Base-by-base conservation (phyloP, 1,140 invertebrate species). In the Orius laevigatus region DNA sequence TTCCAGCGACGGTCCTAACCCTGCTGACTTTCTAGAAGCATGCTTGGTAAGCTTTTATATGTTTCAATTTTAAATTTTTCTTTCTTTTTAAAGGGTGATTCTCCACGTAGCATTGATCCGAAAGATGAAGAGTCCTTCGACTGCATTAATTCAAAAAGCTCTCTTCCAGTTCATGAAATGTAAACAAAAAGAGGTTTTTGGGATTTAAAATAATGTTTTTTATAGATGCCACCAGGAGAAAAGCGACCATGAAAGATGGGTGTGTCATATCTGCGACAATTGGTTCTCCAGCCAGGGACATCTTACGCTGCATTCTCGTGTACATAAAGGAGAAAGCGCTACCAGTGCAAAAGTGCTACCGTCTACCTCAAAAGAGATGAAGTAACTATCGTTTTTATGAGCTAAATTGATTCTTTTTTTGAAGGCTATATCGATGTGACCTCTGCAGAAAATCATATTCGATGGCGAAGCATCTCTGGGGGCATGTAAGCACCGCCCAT, bases 361-460 rank as follows among this genome's bases (percentile, higher is more conserved):
- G 15, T 44, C 4, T 25, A 25, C 33, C 8, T n/a, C 8, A 6
- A 15, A 15, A 14, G 6, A 40, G 39, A 9, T 40, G 15, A 40
- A 15, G 10, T 14, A 15, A 12, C 14, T 11, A 12, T 9, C 14
- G 9, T 8, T 12, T 41, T 8, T 8, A 34, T n/a, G 33, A 8
- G 33, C n/a, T 34, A 8, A 34, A 34, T 34, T 18, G 9, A 45
- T 18, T 11, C 25, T 9, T 18, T 46, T 50, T 45, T 38, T n/a
- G n/a, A 34, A 67, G 68, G 52, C 66, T 68, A 10, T 70, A 67
- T 47, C 64, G 64, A 34, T 71, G 69, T 48, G 69, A 71, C 55
- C 61, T 71, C 6, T 71, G 69, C 55, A 64, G 65, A 52, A 71
- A 70, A 52, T 65, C 68, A 3, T 70, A 70, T 55, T 68, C 68